Evolutionary conservation across 2,797 vertebrate species (phyloP).

Genomic region (Pteropus rufus): DNA sequence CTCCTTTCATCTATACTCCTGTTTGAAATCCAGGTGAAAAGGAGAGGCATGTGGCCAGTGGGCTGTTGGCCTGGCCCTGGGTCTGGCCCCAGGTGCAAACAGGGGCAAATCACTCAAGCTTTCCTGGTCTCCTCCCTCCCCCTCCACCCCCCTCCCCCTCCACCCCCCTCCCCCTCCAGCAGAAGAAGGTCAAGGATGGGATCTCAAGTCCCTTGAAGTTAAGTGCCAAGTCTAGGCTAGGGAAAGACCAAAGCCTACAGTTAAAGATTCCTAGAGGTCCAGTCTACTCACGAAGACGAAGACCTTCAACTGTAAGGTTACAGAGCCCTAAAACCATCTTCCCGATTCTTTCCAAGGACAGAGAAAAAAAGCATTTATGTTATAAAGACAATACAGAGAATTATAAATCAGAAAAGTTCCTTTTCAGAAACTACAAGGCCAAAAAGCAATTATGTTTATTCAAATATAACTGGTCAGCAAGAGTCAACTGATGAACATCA

Average conservation of each 20-base stretch:
- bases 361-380: neutral
- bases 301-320: neutral
- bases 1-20: slow-evolving; percentile 66
- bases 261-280: neutral
- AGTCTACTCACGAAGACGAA: neutral
- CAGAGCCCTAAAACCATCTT: neutral
- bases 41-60: slow-evolving; percentile 53
- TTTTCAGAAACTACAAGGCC: neutral
- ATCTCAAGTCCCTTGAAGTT: slow-evolving; percentile 8
- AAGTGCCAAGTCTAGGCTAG: neutral
- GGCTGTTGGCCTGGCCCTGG: neutral
- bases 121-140: neutral
- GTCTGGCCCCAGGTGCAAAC: neutral
- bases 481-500: neutral
- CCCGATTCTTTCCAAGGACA: neutral
- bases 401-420: neutral
- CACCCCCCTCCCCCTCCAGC: neutral
- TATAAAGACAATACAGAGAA: neutral
- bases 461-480: neutral
- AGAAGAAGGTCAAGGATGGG: slow-evolving; percentile 1
- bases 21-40: slow-evolving; percentile 69
- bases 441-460: slow-evolving; percentile 14
- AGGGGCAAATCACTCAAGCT: neutral
- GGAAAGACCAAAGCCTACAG: neutral
- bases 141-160: neutral